Conservation (phyloP, 2,888 invertebrate species). For the Polyommatus icarus region DNA sequence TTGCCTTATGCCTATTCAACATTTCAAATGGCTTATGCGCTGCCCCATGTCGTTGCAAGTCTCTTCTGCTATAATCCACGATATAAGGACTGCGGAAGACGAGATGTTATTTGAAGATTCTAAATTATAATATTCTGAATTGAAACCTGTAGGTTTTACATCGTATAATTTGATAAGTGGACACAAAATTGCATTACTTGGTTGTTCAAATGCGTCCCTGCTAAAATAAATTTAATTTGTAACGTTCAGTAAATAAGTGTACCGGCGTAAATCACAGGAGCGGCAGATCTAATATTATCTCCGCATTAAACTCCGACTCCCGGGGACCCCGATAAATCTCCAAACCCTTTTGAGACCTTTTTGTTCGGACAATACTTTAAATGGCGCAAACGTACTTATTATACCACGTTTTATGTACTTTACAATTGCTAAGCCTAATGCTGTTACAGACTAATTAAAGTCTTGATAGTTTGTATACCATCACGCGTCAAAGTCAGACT, state of each 20-base stretch:
- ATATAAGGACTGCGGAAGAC: no score
- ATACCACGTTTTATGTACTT: background rate
- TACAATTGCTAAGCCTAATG: background rate
- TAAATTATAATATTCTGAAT: no score
- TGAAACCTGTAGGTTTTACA: no score
- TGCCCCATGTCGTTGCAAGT: no score
- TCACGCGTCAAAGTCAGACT: background rate
- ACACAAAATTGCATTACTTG: background rate
- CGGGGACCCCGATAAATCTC: constrained; percentile 25
- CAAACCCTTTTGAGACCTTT: background rate
- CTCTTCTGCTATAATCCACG: no score
- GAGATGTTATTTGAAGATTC: no score
- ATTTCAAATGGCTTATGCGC: no score
- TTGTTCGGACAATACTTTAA: constrained; percentile 10
- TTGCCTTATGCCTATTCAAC: no score
- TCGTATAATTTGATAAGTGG: no score
- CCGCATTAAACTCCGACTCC: constrained; percentile 32
- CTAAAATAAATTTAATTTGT: constrained; percentile 21
- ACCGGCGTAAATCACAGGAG: constrained; percentile 31
- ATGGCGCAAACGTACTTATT: constrained; percentile 1
- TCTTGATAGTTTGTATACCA: background rate
- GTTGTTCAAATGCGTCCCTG: background rate
- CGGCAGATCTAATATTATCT: constrained; percentile 32
- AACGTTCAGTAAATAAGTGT: constrained; percentile 2
- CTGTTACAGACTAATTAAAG: background rate